Evolutionary conservation across 1,140 invertebrate species (phyloP).

Genomic region (Calliphora vicina): DNA sequence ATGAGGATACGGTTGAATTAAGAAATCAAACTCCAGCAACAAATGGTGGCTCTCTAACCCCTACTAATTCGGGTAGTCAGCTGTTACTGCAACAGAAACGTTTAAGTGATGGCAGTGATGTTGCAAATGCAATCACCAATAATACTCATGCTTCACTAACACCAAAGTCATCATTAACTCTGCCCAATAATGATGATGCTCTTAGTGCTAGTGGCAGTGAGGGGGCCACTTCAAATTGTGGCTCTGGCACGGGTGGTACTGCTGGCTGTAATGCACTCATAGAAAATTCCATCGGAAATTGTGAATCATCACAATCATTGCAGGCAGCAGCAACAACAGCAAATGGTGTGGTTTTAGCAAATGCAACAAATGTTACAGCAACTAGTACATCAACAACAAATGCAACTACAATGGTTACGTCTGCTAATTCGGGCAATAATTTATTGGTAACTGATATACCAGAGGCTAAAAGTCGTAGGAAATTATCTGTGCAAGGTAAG

Average conservation of each 20-base stretch:
- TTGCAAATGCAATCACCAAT: constrained; percentile 42
- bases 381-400: constrained; percentile 32
- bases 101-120: constrained; percentile 47
- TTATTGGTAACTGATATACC: constrained; percentile 51
- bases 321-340: constrained; percentile 37
- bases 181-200: constrained; percentile 52
- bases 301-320: constrained; percentile 1
- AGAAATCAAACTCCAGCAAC: constrained; percentile 35
- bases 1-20: constrained; percentile 47
- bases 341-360: neutral
- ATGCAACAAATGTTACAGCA: neutral
- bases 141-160: constrained; percentile 28
- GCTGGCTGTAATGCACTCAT: neutral
- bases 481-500: constrained; percentile 60
- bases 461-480: constrained; percentile 49
- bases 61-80: neutral
- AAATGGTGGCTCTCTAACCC: neutral
- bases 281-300: neutral
- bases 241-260: neutral
- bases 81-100: constrained; percentile 36
- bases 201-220: constrained; percentile 54
- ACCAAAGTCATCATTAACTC: constrained; percentile 55
- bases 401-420: neutral
- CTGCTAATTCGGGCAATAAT: constrained; percentile 43
- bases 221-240: constrained; percentile 48